phyloP scores from a whole-genome alignment of 2,797 vertebrate species.

The Borostomias antarcticus region DNA sequence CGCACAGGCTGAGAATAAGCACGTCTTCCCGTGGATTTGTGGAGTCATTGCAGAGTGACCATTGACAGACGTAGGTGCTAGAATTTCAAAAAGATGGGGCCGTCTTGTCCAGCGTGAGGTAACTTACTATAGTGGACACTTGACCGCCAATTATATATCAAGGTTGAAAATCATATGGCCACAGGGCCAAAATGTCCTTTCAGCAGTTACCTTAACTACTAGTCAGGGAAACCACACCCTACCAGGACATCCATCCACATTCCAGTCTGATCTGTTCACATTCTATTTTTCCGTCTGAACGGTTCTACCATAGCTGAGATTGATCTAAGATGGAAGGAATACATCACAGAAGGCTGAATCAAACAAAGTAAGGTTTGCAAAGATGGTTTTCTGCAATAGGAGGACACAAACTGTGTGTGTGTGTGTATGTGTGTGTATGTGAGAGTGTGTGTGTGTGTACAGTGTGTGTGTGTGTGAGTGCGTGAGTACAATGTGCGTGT shows the following conservation, averaged over 20 bases:
- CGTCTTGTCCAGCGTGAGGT: conserved; percentile 16
- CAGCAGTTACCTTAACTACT: conserved; percentile 49
- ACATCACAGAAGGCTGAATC: too few species aligned
- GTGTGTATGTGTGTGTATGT: too few species aligned
- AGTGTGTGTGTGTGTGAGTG: too few species aligned
- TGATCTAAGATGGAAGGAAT: too few species aligned
- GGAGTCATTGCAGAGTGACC: conserved; percentile 57
- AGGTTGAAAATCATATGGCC: conserved; percentile 57
- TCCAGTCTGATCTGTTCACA: conserved; percentile 35
- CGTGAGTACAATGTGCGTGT: too few species aligned
- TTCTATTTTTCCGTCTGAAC: neutral
- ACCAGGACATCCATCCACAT: conserved; percentile 32
- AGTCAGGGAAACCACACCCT: conserved; percentile 67
- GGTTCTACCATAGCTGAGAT: too few species aligned
- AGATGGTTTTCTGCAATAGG: too few species aligned
- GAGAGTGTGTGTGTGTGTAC: too few species aligned
- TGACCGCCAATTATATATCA: conserved; percentile 59
- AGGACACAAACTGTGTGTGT: too few species aligned
- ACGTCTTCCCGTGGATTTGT: neutral
- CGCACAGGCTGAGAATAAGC: neutral
- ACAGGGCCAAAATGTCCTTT: conserved; percentile 41
- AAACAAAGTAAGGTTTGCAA: too few species aligned
- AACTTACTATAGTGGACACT: conserved; percentile 33
- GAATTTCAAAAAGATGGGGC: conserved; percentile 58
- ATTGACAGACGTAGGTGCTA: too few species aligned